Percentiles rank a stretch among this genome's conserved stretches.
Evolutionary conservation across 2,113 vertebrate species (phyloP).

Genomic region (Antechinus stuartii): DNA sequence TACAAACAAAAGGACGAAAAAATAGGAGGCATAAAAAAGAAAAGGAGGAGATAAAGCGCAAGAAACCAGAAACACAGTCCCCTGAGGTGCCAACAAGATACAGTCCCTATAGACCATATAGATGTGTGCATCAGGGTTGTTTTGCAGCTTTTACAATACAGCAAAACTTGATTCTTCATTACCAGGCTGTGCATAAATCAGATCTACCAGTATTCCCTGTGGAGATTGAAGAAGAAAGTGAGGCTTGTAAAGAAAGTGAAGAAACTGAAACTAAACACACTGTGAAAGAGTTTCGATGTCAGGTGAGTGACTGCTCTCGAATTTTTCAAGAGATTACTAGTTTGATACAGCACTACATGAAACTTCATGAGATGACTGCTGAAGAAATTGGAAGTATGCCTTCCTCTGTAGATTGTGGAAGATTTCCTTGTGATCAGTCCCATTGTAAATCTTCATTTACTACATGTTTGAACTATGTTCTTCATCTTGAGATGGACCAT

Average conservation of each 20-base stretch:
- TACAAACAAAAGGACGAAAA: constrained; percentile 82
- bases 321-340: constrained; percentile 94
- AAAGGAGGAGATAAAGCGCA: constrained; percentile 87
- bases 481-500: constrained; percentile 92
- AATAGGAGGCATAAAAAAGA: constrained; percentile 84
- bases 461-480: constrained; percentile 89
- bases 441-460: constrained; percentile 91
- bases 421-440: constrained; percentile 93
- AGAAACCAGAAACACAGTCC: constrained; percentile 84
- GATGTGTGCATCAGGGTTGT: constrained; percentile 96
- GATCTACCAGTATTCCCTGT: constrained; percentile 89
- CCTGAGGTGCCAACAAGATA: constrained; percentile 82
- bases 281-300: constrained; percentile 92
- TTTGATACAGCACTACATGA: constrained; percentile 95
- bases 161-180: constrained; percentile 97
- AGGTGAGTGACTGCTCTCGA: constrained; percentile 94
- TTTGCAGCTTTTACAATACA: constrained; percentile 96
- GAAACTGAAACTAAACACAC: constrained; percentile 80
- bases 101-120: constrained; percentile 93
- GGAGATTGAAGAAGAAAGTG: constrained; percentile 89
- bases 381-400: constrained; percentile 90
- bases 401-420: constrained; percentile 85
- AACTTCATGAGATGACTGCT: constrained; percentile 92
- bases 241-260: constrained; percentile 77
- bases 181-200: constrained; percentile 95